phyloP scores from a whole-genome alignment of 2,888 invertebrate species.

The Lithosia quadra region DNA sequence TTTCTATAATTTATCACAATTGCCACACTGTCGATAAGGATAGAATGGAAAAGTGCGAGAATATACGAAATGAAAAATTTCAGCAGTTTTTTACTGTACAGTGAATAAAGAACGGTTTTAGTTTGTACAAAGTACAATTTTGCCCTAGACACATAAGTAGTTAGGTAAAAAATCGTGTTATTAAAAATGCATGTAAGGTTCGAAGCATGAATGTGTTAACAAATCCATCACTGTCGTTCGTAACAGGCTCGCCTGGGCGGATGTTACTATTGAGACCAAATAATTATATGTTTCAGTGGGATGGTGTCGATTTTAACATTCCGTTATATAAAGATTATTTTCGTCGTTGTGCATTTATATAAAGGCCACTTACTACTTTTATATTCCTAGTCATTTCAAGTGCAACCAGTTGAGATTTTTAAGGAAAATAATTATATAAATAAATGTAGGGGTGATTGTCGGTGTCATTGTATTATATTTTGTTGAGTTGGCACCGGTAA shows the following conservation, averaged over 20 bases:
- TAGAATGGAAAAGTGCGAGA: slow-evolving; percentile 62
- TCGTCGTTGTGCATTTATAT: slow-evolving; percentile 79
- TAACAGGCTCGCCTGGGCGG: slow-evolving; percentile 75
- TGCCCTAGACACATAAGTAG: slow-evolving; percentile 86
- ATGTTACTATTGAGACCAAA: slow-evolving; percentile 86
- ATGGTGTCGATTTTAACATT: slow-evolving; percentile 87
- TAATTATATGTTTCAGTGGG: slow-evolving; percentile 85
- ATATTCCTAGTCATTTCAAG: slow-evolving; percentile 86
- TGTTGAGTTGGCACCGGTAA: slow-evolving; percentile 66
- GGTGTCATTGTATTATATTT: slow-evolving; percentile 80
- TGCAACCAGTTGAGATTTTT: slow-evolving; percentile 86
- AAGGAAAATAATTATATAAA: slow-evolving; percentile 77
- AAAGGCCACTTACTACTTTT: slow-evolving; percentile 83
- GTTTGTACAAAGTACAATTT: slow-evolving; percentile 87
- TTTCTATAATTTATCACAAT: slow-evolving; percentile 63
- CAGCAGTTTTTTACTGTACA: slow-evolving; percentile 77
- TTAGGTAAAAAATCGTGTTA: slow-evolving; percentile 83
- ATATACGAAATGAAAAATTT: slow-evolving; percentile 64
- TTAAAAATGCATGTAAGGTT: slow-evolving; percentile 76
- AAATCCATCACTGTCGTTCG: slow-evolving; percentile 75
- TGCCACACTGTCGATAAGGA: slow-evolving; percentile 76
- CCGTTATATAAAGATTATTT: slow-evolving; percentile 72
- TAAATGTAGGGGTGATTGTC: slow-evolving; percentile 57
- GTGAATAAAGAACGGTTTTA: slow-evolving; percentile 75
- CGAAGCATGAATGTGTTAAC: slow-evolving; percentile 77